Percentiles rank a stretch among this genome's conserved stretches.
Conservation (phyloP, 2,797 vertebrate species). For the Dryobates pubescens region DNA sequence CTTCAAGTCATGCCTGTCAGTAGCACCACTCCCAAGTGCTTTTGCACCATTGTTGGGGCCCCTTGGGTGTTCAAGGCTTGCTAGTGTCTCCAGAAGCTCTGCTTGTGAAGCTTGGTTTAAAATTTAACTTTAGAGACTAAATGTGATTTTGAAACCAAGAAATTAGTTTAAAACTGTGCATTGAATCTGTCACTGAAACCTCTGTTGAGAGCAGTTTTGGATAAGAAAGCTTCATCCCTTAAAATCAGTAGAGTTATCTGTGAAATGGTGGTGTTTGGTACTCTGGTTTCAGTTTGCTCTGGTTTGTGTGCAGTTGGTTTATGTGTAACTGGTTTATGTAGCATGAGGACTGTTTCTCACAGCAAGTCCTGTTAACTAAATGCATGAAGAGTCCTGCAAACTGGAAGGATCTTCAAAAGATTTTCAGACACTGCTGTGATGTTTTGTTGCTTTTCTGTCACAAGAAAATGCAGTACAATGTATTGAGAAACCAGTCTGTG, state of each 20-base stretch:
- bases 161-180: fast-evolving
- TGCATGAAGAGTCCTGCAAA: neutral
- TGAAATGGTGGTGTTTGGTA: neutral
- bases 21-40: neutral
- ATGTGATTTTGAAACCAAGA: neutral
- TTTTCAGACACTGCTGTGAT: neutral
- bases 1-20: neutral
- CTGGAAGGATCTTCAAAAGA: neutral
- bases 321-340: neutral
- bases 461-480: neutral
- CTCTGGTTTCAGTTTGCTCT: neutral
- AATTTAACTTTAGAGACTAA: neutral
- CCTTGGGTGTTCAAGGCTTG: neutral
- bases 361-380: neutral
- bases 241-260: neutral
- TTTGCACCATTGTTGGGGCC: neutral
- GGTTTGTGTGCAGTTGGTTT: neutral
- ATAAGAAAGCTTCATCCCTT: neutral
- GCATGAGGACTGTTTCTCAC: neutral
- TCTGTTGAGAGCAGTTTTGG: neutral
- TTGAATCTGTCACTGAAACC: neutral
- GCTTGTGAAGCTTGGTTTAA: neutral
- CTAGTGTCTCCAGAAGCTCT: neutral
- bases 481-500: neutral
- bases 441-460: neutral